Percentiles rank a stretch among this genome's conserved stretches.
These are phyloP conservation scores for Drosophila santomea DNA, from an alignment of 1,140 invertebrate genomes.

Conservation along the genomic window DNA sequence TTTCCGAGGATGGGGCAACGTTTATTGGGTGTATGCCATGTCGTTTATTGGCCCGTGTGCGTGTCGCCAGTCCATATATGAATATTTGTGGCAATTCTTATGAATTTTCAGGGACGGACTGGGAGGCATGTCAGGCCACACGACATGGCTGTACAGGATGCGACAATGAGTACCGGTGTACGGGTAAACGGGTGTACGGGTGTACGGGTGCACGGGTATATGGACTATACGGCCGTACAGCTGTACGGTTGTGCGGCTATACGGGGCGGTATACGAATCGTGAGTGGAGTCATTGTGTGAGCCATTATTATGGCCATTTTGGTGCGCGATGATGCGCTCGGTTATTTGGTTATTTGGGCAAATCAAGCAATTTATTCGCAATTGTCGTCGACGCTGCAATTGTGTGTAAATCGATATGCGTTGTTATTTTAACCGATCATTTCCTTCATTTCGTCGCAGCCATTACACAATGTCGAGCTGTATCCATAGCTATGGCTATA, in stretches of 20 bases:
- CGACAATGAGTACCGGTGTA: conserved; percentile 42
- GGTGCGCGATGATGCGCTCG: conserved; percentile 73
- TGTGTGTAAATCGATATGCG: conserved; percentile 81
- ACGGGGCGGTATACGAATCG: neutral
- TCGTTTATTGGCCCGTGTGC: conserved; percentile 66
- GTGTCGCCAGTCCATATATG: conserved; percentile 77
- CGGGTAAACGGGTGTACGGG: conserved; percentile 8
- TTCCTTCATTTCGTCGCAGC: conserved; percentile 51
- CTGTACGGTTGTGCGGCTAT: neutral
- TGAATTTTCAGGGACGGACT: conserved; percentile 61
- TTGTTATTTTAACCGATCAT: conserved; percentile 83
- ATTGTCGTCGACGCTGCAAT: conserved; percentile 77
- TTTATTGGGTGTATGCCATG: conserved; percentile 70
- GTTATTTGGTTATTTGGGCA: conserved; percentile 80
- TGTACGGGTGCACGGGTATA: conserved; percentile 11
- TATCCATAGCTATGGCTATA: neutral
- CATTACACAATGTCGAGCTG: conserved; percentile 51
- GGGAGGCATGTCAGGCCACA: conserved; percentile 43
- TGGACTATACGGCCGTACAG: neutral
- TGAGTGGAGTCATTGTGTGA: conserved; percentile 62
- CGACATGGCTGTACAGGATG: conserved; percentile 57
- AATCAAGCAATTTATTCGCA: conserved; percentile 82
- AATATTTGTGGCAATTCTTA: conserved; percentile 82
- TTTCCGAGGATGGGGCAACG: conserved; percentile 21
- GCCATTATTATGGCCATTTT: conserved; percentile 79